Conservation (phyloP, 2,888 invertebrate genomes). For the Hyppa rectilinea region DNA sequence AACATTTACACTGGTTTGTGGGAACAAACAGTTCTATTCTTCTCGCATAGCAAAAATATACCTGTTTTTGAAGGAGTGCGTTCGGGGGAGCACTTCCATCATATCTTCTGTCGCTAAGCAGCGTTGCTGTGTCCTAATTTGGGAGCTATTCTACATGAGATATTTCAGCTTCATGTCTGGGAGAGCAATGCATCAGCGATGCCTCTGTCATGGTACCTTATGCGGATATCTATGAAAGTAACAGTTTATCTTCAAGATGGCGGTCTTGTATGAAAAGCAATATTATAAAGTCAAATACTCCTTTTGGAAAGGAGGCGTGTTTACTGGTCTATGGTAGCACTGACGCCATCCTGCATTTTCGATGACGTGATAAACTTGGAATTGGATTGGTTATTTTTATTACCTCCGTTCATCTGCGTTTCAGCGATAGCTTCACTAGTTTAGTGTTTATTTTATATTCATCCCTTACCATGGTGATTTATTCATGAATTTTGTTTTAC, state of each 20-base stretch:
- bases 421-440: not conserved
- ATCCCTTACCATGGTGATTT: constrained; percentile 44
- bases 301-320: not conserved
- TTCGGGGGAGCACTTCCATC: not conserved
- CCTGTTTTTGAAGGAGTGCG: not conserved
- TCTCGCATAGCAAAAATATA: not conserved
- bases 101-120: not conserved
- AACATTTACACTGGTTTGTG: not conserved
- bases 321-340: not conserved
- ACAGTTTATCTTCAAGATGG: not conserved
- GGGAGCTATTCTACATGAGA: not conserved
- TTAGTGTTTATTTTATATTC: constrained; percentile 10
- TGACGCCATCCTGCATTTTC: not conserved
- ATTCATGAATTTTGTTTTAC: constrained; percentile 50
- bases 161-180: not conserved
- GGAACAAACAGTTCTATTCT: not conserved
- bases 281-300: not conserved
- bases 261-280: not conserved
- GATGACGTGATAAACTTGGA: not conserved
- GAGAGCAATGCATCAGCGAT: not conserved
- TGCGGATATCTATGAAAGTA: not conserved
- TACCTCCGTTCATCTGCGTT: not conserved
- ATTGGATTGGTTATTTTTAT: not conserved
- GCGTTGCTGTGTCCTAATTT: not conserved
- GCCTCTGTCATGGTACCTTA: not conserved